Evolutionary conservation across 1,140 invertebrate genomes (phyloP), one percentile per base, ranked within the genome.

Genomic region (Vanessa tameamea): DNA sequence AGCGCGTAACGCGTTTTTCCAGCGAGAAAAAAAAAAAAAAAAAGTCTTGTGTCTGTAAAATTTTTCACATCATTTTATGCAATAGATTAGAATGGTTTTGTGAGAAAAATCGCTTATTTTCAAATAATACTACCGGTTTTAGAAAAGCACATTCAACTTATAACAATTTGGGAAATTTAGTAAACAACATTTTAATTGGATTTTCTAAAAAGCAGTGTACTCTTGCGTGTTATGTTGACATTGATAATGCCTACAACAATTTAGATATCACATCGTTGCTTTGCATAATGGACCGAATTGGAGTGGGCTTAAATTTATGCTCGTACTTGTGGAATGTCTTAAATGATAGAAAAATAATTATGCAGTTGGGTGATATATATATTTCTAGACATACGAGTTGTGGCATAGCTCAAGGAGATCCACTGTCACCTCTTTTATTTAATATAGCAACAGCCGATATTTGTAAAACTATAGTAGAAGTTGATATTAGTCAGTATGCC

Each of bases 41-140:
- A 15, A 55, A 57, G 31, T 55, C 50, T 15, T 68, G 66, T 55
- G n/a, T 68, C 14, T 53, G 50, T 68, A 68, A 68, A 47, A 55
- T 68, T 47, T 68, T 68, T 68, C 66, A 68, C 43, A 37, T 43
- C 0, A 68, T 68, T 37, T 16, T 68, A 14, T 20, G 2, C 2
- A 55, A 55, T 16, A 68, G 66, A 47, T 6, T 68, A 16, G 66
- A 55, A 55, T 68, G 66, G 66, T 68, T 68, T 43, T 12, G 14
- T 14, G 65, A 68, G 14, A 48, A 53, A 68, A 31, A n/a, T 13
- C 7, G 31, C 15, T 23, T 37, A n/a, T 47, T 64, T 47, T 16
- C 61, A 43, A 43, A 47, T 8, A 8, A 64, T 3, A 64, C 61
- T 43, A 43, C 31, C 6, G 61, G 61, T 15, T 43, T 64, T 64